These are phyloP conservation scores for Muscicapa striata DNA, from an alignment of 2,797 vertebrate species.

Conservation along the genomic window DNA sequence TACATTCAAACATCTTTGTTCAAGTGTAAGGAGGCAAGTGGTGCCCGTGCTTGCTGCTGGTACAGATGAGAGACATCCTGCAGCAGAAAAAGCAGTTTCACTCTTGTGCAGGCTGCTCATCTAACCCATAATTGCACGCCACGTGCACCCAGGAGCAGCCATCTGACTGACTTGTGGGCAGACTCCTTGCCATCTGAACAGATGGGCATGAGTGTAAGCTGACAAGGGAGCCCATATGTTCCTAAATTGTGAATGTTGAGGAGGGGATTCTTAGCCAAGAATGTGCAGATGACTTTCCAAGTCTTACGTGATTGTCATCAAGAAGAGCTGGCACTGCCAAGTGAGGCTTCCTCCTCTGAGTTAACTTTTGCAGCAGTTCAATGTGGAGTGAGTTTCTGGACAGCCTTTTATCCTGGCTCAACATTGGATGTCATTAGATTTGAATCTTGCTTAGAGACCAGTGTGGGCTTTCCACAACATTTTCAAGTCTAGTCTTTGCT, in stretches of 20 bases:
- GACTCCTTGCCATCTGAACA: conserved; percentile 64
- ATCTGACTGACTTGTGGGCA: conserved; percentile 47
- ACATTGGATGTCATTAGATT: neutral
- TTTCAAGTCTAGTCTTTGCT: neutral
- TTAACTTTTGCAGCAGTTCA: neutral
- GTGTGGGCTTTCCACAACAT: neutral
- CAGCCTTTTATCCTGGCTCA: neutral
- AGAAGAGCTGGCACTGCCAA: neutral
- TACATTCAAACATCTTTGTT: neutral
- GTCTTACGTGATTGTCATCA: neutral
- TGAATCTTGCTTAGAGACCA: neutral
- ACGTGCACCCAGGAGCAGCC: conserved; percentile 23
- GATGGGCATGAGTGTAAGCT: conserved; percentile 66
- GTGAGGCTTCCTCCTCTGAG: neutral
- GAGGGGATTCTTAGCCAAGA: conserved; percentile 56
- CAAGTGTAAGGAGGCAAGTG: neutral
- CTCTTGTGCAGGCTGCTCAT: conserved; percentile 5
- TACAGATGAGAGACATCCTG: conserved; percentile 23
- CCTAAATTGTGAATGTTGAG: conserved; percentile 51
- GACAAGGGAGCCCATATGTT: conserved; percentile 71
- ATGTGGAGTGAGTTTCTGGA: neutral
- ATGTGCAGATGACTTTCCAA: conserved; percentile 56
- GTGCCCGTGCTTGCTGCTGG: neutral
- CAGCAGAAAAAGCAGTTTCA: neutral
- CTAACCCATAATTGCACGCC: neutral